Conservation (phyloP, 2,113 vertebrate genomes). For the Noturus placidus region DNA sequence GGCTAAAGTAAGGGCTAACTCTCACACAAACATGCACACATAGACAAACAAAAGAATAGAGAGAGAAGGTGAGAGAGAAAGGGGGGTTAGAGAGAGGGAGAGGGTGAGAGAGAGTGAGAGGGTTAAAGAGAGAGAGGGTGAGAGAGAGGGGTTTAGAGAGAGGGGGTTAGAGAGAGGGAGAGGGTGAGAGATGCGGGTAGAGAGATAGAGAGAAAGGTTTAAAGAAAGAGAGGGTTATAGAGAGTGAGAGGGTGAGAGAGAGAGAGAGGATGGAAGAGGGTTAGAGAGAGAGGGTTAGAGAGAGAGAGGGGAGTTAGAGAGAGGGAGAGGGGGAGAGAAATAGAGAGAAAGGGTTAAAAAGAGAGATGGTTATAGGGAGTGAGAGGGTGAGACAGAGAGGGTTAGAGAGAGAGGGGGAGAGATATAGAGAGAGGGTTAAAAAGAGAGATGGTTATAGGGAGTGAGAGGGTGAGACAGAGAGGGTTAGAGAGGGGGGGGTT, state of each 20-base stretch:
- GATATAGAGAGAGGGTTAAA: no score
- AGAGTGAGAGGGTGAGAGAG: not conserved
- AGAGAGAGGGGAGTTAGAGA: no score
- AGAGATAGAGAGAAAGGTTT: no score
- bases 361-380: no score
- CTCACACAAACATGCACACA: slow-evolving; percentile 32
- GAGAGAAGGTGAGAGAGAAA: not conserved
- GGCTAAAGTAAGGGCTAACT: slow-evolving; percentile 21
- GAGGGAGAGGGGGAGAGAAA: no score
- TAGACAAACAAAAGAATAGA: slow-evolving; percentile 1
- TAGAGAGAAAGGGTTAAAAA: no score
- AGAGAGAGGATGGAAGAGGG: not conserved
- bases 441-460: not conserved
- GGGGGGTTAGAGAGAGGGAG: not conserved
- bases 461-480: not conserved
- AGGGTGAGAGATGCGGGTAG: not conserved
- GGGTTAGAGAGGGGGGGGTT: no score
- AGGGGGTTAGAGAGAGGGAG: not conserved
- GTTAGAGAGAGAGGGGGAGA: no score
- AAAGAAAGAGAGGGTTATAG: not conserved
- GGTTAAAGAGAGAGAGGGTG: not conserved
- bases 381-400: not conserved
- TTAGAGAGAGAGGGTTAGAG: no score
- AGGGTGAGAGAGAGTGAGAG: not conserved
- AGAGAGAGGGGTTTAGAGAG: no score